Evolutionary conservation across 2,797 vertebrate species (phyloP).

Genomic region (Eidolon dupreanum): DNA sequence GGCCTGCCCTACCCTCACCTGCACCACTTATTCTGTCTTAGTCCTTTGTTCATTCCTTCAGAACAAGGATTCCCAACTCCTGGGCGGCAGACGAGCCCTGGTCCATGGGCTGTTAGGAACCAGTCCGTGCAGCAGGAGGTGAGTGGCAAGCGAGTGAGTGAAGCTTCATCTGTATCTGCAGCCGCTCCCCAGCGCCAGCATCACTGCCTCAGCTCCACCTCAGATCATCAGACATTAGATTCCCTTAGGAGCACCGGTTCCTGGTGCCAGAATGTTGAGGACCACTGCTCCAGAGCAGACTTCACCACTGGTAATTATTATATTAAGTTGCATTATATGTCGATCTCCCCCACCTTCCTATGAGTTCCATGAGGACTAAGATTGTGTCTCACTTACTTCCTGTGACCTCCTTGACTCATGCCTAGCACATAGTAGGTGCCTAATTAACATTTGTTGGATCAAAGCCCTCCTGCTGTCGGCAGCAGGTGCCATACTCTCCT

Average conservation of each 20-base stretch:
- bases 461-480: background rate
- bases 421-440: background rate
- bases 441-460: background rate
- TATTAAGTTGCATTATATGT: too few species aligned
- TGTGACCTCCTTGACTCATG: rapidly evolving
- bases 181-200: too few species aligned
- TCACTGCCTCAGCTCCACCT: too few species aligned
- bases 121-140: too few species aligned
- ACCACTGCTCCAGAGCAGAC: background rate
- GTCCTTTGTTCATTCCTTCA: background rate
- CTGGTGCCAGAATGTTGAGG: too few species aligned
- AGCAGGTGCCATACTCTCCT: background rate
- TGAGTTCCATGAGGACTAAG: background rate
- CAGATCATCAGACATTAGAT: too few species aligned
- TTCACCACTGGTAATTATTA: background rate
- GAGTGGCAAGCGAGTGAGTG: too few species aligned
- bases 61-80: too few species aligned
- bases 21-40: background rate
- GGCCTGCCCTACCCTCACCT: background rate
- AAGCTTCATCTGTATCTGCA: too few species aligned
- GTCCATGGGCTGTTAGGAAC: too few species aligned
- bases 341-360: rapidly evolving
- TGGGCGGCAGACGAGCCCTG: too few species aligned
- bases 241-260: too few species aligned
- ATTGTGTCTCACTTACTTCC: background rate